Conservation (phyloP, 2,888 invertebrate genomes). For the Xylophagus ater region DNA sequence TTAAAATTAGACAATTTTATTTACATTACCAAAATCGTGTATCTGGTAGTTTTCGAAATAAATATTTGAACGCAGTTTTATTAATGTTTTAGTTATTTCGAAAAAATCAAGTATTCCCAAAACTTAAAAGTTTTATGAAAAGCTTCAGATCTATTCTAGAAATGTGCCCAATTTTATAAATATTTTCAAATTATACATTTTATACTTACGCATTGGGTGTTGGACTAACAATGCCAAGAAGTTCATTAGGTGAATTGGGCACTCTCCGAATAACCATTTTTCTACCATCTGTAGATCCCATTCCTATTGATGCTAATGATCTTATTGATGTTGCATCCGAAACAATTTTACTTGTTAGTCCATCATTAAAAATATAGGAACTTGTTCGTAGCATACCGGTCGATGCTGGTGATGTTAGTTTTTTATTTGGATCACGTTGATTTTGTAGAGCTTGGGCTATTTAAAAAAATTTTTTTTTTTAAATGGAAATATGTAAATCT, state of each 20-base stretch:
- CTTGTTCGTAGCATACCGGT: slow-evolving; percentile 34
- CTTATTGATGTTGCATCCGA: slow-evolving; percentile 63
- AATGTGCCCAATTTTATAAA: no score
- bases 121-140: no score
- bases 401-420: slow-evolving; percentile 38
- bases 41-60: no score
- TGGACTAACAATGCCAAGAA: slow-evolving; percentile 75
- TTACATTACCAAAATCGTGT: no score
- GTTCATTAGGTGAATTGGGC: slow-evolving; percentile 74
- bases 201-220: slow-evolving; percentile 49
- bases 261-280: slow-evolving; percentile 74
- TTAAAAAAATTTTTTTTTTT: slow-evolving; percentile 1
- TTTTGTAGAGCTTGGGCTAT: slow-evolving; percentile 28
- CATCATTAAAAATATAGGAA: slow-evolving; percentile 51
- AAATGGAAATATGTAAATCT: no score
- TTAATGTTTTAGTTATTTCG: no score
- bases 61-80: no score
- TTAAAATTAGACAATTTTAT: no score
- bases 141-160: no score
- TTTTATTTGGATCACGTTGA: no score
- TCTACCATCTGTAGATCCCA: slow-evolving; percentile 80
- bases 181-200: no score
- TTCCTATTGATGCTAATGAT: slow-evolving; percentile 72
- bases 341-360: slow-evolving; percentile 42
- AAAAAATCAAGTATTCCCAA: no score